Conservation (phyloP, 1,140 invertebrate species). For the Bombus waltoni region DNA sequence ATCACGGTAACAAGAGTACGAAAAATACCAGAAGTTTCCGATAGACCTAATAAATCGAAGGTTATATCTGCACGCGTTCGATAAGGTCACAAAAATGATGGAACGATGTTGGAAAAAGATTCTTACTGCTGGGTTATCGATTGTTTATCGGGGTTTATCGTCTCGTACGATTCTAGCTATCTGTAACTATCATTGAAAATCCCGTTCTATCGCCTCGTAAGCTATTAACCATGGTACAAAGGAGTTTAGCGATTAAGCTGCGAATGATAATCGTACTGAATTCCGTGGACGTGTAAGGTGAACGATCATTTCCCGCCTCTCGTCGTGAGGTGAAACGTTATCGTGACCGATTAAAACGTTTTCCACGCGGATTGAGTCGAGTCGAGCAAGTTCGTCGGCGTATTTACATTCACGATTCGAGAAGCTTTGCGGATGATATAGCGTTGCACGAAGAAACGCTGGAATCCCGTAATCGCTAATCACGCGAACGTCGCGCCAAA, state of each 20-base stretch:
- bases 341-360: background rate
- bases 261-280: slow-evolving; percentile 23
- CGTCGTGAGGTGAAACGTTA: slow-evolving; percentile 2
- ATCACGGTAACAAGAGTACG: background rate
- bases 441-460: background rate
- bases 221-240: background rate
- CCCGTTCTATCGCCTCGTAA: background rate
- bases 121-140: slow-evolving; percentile 39
- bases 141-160: slow-evolving; percentile 49
- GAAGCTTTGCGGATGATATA: background rate
- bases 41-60: slow-evolving; percentile 42
- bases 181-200: slow-evolving; percentile 1
- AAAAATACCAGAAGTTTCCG: background rate
- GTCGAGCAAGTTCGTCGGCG: background rate
- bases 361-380: slow-evolving; percentile 29
- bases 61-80: slow-evolving; percentile 30
- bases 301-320: background rate
- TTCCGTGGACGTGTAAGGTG: background rate
- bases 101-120: slow-evolving; percentile 1
- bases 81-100: slow-evolving; percentile 34
- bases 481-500: background rate
- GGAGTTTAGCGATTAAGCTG: slow-evolving; percentile 5
- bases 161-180: slow-evolving; percentile 7
- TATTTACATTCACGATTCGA: background rate
- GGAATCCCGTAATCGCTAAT: background rate